Evolutionary conservation across 2,113 vertebrate genomes (phyloP), one percentile per base, ranked within the genome.

Genomic region (Actenoides lindsayi): DNA sequence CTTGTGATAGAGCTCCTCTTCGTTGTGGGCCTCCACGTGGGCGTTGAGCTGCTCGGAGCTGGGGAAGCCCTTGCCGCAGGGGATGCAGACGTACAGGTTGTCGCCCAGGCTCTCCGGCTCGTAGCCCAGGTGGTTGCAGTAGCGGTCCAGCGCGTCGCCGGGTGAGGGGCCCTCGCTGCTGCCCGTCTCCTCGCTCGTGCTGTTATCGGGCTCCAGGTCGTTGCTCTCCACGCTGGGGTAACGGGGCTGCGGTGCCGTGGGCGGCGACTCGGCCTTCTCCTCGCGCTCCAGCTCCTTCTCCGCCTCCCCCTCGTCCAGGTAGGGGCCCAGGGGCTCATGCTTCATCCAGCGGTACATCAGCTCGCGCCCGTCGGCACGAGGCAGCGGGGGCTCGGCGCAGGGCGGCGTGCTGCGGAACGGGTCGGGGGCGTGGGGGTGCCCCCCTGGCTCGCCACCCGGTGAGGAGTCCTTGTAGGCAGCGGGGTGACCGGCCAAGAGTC

Each of bases 31-130:
- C 98, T 99, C 99, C 96, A 99, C 99, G 6, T 99, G 99, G 33
- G 99, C 99, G 11, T 99, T 99, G 95, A 99, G 99, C 98, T 99
- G 99, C 97, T 99, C 99, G 0, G 99, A 99, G 98, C 99, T 99
- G 44, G 99, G 99, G 94, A 99, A 99, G 96, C 99, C 99, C 96
- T 99, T 99, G 94, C 99, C 99, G 6, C 99, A 99, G 23, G 99
- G 99, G 93, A 99, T 99, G 97, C 99, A 99, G 39, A 99, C 99
- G 12, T 99, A 99, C 51, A 99, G 97, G 98, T 99, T 99, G 98
- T 99, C 99, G 0, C 99, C 99, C 62, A 99, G 99, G 98, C 98
- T 99, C 98, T 99, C 99, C 0, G 99, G 99, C 96, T 99, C 99
- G 1, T 99, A 99, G 16, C 98, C 98, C 98, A 99, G 97, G 97